A percentile compares a stretch with the other conserved stretches of the same genome.
Conservation (phyloP, 2,888 invertebrate species). For the Heliconius hortense region DNA sequence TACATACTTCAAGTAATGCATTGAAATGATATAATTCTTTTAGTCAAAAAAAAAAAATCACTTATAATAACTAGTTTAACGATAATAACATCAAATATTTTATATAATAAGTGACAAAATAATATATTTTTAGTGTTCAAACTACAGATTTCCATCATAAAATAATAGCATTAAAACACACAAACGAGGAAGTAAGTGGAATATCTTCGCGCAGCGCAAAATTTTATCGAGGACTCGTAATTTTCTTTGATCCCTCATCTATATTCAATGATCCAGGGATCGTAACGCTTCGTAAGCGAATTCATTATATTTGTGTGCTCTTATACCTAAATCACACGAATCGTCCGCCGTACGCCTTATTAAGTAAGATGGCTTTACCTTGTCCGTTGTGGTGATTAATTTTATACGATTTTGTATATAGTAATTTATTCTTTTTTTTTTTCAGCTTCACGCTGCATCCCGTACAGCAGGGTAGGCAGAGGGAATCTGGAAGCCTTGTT, state of each 20-base stretch:
- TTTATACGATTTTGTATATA: too few species aligned
- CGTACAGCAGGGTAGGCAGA: too few species aligned
- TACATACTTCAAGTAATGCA: too few species aligned
- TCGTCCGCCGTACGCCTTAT: conserved; percentile 18
- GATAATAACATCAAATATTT: too few species aligned
- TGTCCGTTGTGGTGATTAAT: not conserved
- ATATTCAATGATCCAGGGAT: conserved; percentile 78
- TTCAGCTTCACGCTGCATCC: too few species aligned
- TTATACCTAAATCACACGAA: conserved; percentile 48
- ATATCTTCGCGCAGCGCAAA: conserved; percentile 72
- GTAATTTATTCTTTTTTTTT: too few species aligned
- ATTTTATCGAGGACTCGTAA: conserved; percentile 75
- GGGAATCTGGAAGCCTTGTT: too few species aligned
- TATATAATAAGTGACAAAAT: not conserved
- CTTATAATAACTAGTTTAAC: too few species aligned
- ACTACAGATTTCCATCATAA: conserved; percentile 38
- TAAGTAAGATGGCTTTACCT: conserved; percentile 13
- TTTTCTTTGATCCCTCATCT: conserved; percentile 80
- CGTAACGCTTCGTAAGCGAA: conserved; percentile 75
- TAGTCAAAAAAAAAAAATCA: too few species aligned
- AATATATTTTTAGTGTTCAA: not conserved
- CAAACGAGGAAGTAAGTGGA: conserved; percentile 63
- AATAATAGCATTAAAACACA: conserved; percentile 56
- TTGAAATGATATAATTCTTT: too few species aligned
- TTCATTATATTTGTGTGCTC: conserved; percentile 73